Conservation (phyloP, 2,797 vertebrate genomes). For the Lindbergichthys nudifrons region DNA sequence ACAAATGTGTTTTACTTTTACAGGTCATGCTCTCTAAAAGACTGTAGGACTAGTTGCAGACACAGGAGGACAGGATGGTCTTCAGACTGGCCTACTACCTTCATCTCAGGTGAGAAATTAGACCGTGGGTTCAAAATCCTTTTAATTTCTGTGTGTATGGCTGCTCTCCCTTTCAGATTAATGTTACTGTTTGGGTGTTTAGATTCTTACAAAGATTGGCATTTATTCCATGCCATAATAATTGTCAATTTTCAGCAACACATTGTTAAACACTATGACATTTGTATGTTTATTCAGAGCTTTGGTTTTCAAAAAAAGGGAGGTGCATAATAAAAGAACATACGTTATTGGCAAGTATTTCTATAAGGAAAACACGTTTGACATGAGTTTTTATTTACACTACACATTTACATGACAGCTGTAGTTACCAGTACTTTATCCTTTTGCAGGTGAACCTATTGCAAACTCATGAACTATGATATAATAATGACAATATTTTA, state of each 20-base stretch:
- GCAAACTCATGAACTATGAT: neutral
- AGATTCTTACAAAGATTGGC: neutral
- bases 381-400: neutral
- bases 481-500: neutral
- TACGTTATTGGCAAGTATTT: neutral
- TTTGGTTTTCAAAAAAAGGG: neutral
- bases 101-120: slow-evolving; percentile 61
- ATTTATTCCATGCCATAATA: too few species aligned
- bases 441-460: neutral
- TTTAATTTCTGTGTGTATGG: too few species aligned
- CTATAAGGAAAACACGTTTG: neutral
- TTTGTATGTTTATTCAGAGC: neutral
- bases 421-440: neutral
- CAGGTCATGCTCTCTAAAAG: slow-evolving; percentile 15
- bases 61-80: slow-evolving; percentile 49
- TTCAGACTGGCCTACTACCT: slow-evolving; percentile 65
- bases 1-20: too few species aligned
- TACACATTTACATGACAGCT: neutral
- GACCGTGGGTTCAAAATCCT: neutral
- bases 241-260: neutral
- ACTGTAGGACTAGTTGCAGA: neutral
- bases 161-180: neutral
- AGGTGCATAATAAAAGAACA: neutral
- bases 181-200: neutral
- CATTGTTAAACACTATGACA: neutral